Evolutionary conservation across 2,113 vertebrate genomes (phyloP), one percentile per base, ranked within the genome.

Genomic region (Zosterops pallidus): DNA sequence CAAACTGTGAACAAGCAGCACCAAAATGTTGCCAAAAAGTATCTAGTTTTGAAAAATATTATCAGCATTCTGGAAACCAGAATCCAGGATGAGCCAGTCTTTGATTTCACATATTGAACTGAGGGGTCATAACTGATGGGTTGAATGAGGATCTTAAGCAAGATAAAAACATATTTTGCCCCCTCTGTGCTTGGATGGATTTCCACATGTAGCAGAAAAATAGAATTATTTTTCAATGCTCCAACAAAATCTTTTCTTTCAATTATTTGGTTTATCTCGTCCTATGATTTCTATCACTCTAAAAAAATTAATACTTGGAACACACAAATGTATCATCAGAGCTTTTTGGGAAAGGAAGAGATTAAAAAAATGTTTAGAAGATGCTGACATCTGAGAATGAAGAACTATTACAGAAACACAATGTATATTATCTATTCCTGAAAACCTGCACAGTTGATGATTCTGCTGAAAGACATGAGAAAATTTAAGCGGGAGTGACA

Each of bases 151-250:
- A n/a, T 28, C 46, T 9, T 19, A 28, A 78, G 55, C 21, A 79
- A 75, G 33, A 64, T 0, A 53, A 47, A 80, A 47, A 44, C 7
- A 9, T 1, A 2, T 86, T 74, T 80, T 0, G 0, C 9, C 14
- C 5, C 4, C 9, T 46, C 50, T 86, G 63, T 62, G 18, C 35
- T 74, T 79, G 25, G 19, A 67, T 56, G 12, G 49, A 71, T 81
- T 24, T 71, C 52, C 52, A 49, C 6, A 2, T 37, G 18, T 23
- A 70, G 44, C 44, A 79, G 52, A 47, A 67, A 89, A 92, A 59
- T 1, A 47, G 19, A 63, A 75, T 76, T 86, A 46, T 53, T 55
- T 64, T 64, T 19, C 28, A 64, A 12, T 71, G 22, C 19, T 70
- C 44, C 53, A 37, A 64, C 6, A 56, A 26, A 74, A 12, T 71